A percentile compares a stretch with the other conserved stretches of the same genome.
These are phyloP conservation scores for Formicarius rufipectus DNA, from an alignment of 2,113 vertebrate species.

Conservation along the genomic window DNA sequence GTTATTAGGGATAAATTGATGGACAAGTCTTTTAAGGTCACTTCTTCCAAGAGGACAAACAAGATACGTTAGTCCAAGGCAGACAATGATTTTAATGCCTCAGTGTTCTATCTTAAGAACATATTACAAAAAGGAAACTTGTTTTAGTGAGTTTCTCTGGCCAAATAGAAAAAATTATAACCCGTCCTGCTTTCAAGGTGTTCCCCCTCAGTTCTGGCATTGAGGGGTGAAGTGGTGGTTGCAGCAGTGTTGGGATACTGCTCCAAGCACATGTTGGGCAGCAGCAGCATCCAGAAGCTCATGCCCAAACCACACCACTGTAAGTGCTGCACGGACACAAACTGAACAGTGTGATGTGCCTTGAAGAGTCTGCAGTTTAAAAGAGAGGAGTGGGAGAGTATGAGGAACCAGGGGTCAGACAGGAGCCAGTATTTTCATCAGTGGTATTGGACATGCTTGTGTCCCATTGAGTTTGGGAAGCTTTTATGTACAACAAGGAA, in stretches of 20 bases:
- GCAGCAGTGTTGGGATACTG: not conserved
- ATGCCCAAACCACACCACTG: rapidly evolving
- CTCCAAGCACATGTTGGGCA: not conserved
- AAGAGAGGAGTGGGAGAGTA: not conserved
- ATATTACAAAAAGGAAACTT: not conserved
- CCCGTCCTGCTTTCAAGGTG: rapidly evolving
- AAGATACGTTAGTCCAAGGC: not conserved
- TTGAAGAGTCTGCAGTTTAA: not conserved
- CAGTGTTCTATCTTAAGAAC: not conserved
- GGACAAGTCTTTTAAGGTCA: not conserved
- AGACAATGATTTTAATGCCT: not conserved
- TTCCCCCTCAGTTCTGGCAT: not conserved
- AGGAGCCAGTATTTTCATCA: not conserved
- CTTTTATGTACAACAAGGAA: not conserved
- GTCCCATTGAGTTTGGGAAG: not conserved
- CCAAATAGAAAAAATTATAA: not conserved
- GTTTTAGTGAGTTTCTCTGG: not conserved
- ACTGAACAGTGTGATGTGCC: rapidly evolving
- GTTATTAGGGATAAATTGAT: not conserved
- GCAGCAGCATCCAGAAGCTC: not conserved
- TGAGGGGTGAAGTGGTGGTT: not conserved
- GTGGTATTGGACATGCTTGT: rapidly evolving
- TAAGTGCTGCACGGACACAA: not conserved
- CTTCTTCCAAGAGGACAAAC: not conserved
- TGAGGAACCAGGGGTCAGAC: not conserved